phyloP scores from a whole-genome alignment of 1,140 invertebrate species.

The Sminthurides bifidus region DNA sequence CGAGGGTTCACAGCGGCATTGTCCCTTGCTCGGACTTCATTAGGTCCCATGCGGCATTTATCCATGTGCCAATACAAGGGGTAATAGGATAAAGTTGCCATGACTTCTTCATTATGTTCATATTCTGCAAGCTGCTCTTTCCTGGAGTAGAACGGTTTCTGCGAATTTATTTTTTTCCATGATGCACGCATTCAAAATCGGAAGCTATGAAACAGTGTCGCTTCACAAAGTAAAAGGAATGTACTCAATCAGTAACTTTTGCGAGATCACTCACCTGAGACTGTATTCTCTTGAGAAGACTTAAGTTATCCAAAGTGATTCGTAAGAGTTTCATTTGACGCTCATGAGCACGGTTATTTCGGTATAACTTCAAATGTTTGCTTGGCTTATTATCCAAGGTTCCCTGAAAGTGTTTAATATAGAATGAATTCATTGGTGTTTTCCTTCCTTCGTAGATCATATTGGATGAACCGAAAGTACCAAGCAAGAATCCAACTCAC shows the following conservation, averaged over 20 bases:
- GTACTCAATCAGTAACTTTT: not conserved
- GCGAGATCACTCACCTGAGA: conserved; percentile 2
- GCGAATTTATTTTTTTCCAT: not conserved
- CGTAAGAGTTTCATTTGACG: conserved; percentile 15
- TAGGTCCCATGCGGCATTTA: conserved; percentile 2
- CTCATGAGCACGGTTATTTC: not conserved
- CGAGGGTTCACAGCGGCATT: conserved; percentile 12
- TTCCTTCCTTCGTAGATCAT: too few species aligned
- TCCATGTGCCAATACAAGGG: conserved; percentile 24
- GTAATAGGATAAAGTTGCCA: conserved; percentile 15
- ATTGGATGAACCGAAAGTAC: too few species aligned
- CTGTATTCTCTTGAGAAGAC: conserved; percentile 24
- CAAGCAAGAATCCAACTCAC: conserved; percentile 5
- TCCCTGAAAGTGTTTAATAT: not conserved
- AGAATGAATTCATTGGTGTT: not conserved
- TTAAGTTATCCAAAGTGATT: conserved; percentile 29
- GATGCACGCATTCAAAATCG: not conserved
- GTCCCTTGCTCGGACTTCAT: not conserved
- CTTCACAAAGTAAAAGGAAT: not conserved
- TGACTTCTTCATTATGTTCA: conserved; percentile 7
- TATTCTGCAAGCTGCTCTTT: conserved; percentile 20
- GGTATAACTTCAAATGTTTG: not conserved
- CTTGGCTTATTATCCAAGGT: not conserved
- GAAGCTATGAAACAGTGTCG: not conserved
- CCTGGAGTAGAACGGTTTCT: conserved; percentile 16